These are phyloP conservation scores for Catocala sponsa DNA, from an alignment of 2,888 invertebrate species.

Conservation along the genomic window DNA sequence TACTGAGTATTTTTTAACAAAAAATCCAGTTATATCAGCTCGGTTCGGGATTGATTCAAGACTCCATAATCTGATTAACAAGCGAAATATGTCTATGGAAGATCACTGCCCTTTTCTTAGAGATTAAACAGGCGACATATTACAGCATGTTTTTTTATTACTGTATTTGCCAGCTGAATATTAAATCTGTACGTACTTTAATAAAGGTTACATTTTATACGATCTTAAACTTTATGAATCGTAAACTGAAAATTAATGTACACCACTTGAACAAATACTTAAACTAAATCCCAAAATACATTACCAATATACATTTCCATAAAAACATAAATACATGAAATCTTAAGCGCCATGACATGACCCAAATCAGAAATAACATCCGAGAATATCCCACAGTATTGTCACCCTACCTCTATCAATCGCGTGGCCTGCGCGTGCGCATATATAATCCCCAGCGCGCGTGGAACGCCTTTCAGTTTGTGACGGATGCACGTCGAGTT, in stretches of 20 bases:
- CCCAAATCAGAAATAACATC: conserved; percentile 51
- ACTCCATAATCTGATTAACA: too few species aligned
- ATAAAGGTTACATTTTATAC: too few species aligned
- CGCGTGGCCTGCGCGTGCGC: conserved; percentile 72
- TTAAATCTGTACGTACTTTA: too few species aligned
- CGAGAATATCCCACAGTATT: conserved; percentile 47
- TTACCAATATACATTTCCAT: background rate
- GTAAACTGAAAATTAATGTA: background rate
- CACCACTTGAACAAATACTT: conserved; percentile 1
- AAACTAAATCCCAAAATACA: background rate
- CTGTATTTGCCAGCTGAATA: too few species aligned
- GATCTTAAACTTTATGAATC: background rate
- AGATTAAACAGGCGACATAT: too few species aligned
- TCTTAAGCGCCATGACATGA: conserved; percentile 64
- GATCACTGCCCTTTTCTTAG: too few species aligned
- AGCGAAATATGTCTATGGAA: too few species aligned
- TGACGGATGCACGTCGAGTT: conserved; percentile 43
- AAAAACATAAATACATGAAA: conserved; percentile 21
- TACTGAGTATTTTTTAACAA: too few species aligned
- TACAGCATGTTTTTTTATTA: too few species aligned
- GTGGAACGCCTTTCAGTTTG: conserved; percentile 75
- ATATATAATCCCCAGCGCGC: conserved; percentile 63
- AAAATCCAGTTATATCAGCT: too few species aligned
- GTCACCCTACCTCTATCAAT: conserved; percentile 69
- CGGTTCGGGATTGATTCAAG: too few species aligned